Conservation (phyloP, 2,797 vertebrate species). For the Typhlichthys subterraneus region DNA sequence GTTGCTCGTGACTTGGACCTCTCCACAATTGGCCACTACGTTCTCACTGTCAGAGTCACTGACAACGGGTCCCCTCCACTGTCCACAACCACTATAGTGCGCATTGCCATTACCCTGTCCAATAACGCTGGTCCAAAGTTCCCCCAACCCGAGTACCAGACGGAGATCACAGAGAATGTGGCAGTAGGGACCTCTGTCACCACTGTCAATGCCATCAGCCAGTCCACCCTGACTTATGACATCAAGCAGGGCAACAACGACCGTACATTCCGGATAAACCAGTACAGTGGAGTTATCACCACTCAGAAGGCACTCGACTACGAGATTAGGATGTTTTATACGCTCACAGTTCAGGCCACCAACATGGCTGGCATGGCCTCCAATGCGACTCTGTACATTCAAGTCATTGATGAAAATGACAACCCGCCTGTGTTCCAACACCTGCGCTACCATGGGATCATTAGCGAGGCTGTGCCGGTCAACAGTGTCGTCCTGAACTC, state of each 20-base stretch:
- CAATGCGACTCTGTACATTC: slow-evolving; percentile 86
- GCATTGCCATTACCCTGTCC: slow-evolving; percentile 90
- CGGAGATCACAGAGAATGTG: slow-evolving; percentile 88
- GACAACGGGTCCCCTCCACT: slow-evolving; percentile 89
- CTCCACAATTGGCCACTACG: slow-evolving; percentile 87
- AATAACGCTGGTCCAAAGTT: slow-evolving; percentile 94
- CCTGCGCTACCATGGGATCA: slow-evolving; percentile 86
- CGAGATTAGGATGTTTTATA: slow-evolving; percentile 82
- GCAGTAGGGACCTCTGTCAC: slow-evolving; percentile 87
- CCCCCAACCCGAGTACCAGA: slow-evolving; percentile 89
- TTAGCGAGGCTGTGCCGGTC: slow-evolving; percentile 90
- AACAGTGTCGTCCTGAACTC: slow-evolving; percentile 88
- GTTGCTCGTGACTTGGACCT: slow-evolving; percentile 90
- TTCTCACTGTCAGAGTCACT: slow-evolving; percentile 88
- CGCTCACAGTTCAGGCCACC: slow-evolving; percentile 85
- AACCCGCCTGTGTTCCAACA: slow-evolving; percentile 90
- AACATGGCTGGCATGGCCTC: slow-evolving; percentile 98
- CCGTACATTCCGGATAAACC: slow-evolving; percentile 88
- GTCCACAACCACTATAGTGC: slow-evolving; percentile 88
- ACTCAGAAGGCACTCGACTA: slow-evolving; percentile 88
- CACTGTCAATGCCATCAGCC: slow-evolving; percentile 88
- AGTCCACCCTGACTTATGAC: slow-evolving; percentile 91
- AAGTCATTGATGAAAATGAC: slow-evolving; percentile 93
- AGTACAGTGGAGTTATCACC: slow-evolving; percentile 93
- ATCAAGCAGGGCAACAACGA: slow-evolving; percentile 86